Conservation (phyloP, 2,113 vertebrate species). For the Hipposideros armiger region DNA sequence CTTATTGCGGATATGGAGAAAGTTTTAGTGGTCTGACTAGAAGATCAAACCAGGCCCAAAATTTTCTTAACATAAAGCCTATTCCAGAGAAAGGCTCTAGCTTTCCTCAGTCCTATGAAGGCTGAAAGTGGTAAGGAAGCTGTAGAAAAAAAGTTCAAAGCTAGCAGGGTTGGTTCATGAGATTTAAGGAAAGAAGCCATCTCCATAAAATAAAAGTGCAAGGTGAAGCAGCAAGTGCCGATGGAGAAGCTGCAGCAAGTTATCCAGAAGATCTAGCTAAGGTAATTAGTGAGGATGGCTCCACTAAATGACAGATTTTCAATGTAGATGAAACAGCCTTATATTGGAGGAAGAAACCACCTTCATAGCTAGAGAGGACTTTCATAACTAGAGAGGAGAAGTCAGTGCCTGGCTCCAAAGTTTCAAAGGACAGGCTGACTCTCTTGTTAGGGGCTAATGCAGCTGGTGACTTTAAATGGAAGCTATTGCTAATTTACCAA, state of each 20-base stretch:
- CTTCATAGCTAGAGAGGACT: neutral
- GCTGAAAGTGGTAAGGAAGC: neutral
- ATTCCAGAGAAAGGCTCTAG: neutral
- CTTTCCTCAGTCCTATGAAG: neutral
- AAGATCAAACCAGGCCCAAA: neutral
- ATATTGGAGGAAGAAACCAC: neutral
- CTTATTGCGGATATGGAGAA: neutral
- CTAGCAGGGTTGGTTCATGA: neutral
- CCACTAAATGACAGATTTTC: neutral
- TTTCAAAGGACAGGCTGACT: neutral
- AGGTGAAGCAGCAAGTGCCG: neutral
- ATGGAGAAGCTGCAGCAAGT: neutral
- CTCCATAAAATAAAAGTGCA: neutral
- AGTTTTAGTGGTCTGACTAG: neutral
- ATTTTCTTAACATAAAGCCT: neutral
- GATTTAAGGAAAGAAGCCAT: neutral
- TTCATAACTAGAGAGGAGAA: neutral
- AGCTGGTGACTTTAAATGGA: neutral
- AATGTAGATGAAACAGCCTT: neutral
- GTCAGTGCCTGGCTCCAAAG: neutral
- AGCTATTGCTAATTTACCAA: neutral
- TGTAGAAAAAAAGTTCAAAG: neutral
- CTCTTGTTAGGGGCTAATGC: neutral
- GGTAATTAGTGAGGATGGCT: neutral
- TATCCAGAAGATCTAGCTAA: neutral